Conservation (phyloP, 2,888 invertebrate species). For the Conus canariensis region DNA sequence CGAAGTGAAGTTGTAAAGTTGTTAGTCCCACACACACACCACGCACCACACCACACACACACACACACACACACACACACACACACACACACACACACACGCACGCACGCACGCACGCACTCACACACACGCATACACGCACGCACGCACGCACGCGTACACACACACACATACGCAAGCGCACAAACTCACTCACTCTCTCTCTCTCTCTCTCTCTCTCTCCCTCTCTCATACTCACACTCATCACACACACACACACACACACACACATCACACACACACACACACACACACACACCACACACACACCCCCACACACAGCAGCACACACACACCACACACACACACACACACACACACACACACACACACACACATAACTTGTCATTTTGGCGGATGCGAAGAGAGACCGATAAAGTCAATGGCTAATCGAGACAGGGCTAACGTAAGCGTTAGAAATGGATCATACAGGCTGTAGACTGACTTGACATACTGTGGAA, state of each 20-base stretch:
- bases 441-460: no score
- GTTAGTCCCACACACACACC: not conserved
- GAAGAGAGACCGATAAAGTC: no score
- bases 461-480: no score
- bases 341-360: conserved; percentile 6
- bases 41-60: not conserved
- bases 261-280: conserved; percentile 6
- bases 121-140: not conserved
- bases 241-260: not conserved
- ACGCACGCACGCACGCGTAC: not conserved
- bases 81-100: not conserved
- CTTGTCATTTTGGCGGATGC: no score
- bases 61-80: not conserved
- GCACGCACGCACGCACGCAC: not conserved
- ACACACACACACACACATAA: no score
- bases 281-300: not conserved
- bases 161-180: not conserved
- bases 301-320: not conserved
- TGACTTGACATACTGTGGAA: no score
- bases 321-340: not conserved
- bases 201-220: no score
- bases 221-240: no score
- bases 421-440: no score
- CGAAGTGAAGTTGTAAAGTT: no score
- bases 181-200: not conserved